phyloP scores from a whole-genome alignment of 2,113 vertebrate genomes.

The Rhadina sibilatrix region DNA sequence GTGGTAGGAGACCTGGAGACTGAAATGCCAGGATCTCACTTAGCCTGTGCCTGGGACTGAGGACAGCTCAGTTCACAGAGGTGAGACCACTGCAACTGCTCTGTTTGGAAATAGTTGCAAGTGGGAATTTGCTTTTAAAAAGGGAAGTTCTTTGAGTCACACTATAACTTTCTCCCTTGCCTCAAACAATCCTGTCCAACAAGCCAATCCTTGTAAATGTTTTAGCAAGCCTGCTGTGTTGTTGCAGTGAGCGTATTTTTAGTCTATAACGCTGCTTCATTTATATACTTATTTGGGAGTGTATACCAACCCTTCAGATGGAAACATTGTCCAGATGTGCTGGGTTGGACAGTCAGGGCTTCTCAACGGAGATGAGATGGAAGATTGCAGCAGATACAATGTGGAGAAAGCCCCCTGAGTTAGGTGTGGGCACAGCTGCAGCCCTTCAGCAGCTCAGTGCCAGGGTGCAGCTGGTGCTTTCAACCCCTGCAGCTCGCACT shows the following conservation, averaged over 20 bases:
- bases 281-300: slow-evolving; percentile 59
- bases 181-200: background rate
- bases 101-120: background rate
- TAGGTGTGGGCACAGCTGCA: background rate
- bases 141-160: background rate
- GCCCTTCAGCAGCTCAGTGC: background rate
- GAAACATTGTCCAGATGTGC: slow-evolving; percentile 45
- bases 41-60: background rate
- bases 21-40: background rate
- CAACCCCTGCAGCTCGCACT: background rate
- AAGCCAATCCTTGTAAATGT: slow-evolving; percentile 18
- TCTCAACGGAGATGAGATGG: background rate
- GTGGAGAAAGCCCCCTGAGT: background rate
- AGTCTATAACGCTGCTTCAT: background rate
- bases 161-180: background rate
- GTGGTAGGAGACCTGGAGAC: background rate
- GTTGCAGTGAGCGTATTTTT: slow-evolving; percentile 47
- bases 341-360: background rate
- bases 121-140: background rate
- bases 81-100: background rate
- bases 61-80: background rate
- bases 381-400: background rate
- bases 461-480: background rate
- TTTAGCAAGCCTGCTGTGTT: background rate
- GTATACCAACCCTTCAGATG: slow-evolving; percentile 20